A percentile compares a stretch with the other conserved stretches of the same genome.
Evolutionary conservation across 2,888 invertebrate species (phyloP).

Genomic region (Platycheirus albimanus): DNA sequence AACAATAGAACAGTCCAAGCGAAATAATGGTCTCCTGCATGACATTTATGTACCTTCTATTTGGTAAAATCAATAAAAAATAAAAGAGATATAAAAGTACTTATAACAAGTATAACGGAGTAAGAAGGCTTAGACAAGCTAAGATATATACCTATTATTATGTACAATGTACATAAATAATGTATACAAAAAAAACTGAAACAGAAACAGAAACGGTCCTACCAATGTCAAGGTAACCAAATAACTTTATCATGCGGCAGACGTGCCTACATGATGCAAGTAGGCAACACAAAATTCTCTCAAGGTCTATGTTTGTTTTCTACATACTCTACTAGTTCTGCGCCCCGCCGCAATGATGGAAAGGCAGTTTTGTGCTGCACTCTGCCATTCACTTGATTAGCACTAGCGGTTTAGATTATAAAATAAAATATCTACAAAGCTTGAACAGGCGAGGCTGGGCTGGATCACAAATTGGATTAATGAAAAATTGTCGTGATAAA

Average conservation of each 20-base stretch:
- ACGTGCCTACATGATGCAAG: conserved; percentile 23
- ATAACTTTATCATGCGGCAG: conserved; percentile 46
- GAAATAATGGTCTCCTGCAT: conserved; percentile 26
- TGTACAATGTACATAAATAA: neutral
- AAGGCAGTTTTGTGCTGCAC: conserved; percentile 28
- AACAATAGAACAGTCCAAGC: conserved; percentile 19
- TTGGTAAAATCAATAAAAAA: conserved; percentile 44
- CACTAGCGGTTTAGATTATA: conserved; percentile 33
- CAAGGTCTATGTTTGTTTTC: conserved; percentile 25
- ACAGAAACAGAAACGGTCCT: conserved; percentile 25
- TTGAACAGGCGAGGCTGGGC: conserved; percentile 31
- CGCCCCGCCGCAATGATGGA: conserved; percentile 22
- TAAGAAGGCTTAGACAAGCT: neutral
- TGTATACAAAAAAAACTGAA: neutral
- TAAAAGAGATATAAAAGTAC: neutral
- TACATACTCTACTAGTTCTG: conserved; percentile 6
- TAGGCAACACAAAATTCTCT: conserved; percentile 22
- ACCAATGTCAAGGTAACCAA: conserved; percentile 61
- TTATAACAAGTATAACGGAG: no score
- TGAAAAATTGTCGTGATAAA: conserved; percentile 34
- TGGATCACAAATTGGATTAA: conserved; percentile 58
- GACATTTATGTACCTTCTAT: conserved; percentile 25
- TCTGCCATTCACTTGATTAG: conserved; percentile 32
- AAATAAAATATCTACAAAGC: conserved; percentile 24
- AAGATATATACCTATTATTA: no score